A percentile compares a stretch with the other conserved stretches of the same genome.
Conservation (phyloP, 2,113 vertebrate species). For the Cryptotis parvus region DNA sequence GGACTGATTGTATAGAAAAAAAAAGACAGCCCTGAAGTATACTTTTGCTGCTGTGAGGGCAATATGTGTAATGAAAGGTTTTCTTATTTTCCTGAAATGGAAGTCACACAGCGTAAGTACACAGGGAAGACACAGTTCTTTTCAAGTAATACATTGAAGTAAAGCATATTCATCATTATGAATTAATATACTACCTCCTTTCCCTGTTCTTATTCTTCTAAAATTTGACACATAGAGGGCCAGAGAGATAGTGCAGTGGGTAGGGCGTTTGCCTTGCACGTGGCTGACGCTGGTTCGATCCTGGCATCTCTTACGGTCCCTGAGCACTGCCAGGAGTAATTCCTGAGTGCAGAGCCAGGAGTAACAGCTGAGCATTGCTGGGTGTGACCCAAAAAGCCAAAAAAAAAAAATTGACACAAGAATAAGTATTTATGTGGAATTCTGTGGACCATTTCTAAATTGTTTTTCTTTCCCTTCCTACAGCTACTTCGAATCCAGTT, state of each 20-base stretch:
- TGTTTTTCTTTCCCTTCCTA: conserved; percentile 27
- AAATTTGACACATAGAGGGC: no score
- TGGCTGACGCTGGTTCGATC: no score
- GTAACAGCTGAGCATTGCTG: no score
- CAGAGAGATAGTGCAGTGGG: no score
- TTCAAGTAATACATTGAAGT: conserved; percentile 17
- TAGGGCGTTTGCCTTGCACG: no score
- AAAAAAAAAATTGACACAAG: conserved; percentile 8
- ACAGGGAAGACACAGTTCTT: background rate
- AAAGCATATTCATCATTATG: conserved; percentile 9
- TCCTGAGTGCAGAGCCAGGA: no score
- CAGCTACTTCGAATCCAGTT: conserved; percentile 97
- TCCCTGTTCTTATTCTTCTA: background rate
- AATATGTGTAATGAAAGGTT: conserved; percentile 98
- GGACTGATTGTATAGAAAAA: conserved; percentile 96
- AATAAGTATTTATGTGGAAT: conserved; percentile 10
- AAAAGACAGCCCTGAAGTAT: conserved; percentile 97
- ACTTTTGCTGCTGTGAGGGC: conserved; percentile 99
- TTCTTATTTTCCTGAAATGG: conserved; percentile 93
- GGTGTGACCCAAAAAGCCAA: no score
- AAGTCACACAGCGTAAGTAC: conserved; percentile 90
- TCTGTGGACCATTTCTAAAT: conserved; percentile 53
- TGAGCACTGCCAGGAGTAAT: no score
- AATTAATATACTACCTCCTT: background rate
- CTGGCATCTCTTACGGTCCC: no score